Percentiles rank a stretch among this genome's conserved stretches.
These are phyloP conservation scores for Gallinago solitaria DNA, from an alignment of 2,797 vertebrate species.

Conservation along the genomic window DNA sequence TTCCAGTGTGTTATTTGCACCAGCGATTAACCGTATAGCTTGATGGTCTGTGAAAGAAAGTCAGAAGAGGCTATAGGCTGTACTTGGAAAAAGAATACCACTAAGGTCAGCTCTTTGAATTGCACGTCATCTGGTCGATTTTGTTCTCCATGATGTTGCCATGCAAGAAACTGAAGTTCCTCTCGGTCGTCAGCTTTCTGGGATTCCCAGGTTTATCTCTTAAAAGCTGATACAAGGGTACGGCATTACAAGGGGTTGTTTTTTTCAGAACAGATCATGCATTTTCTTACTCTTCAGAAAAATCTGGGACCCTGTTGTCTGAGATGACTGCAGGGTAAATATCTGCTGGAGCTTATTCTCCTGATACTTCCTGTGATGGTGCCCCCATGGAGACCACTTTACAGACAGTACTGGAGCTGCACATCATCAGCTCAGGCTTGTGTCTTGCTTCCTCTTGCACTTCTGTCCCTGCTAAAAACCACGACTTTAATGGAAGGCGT, in stretches of 20 bases:
- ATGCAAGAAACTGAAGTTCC: neutral
- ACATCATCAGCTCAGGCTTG: neutral
- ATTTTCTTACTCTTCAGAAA: neutral
- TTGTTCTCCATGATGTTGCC: neutral
- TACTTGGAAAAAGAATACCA: neutral
- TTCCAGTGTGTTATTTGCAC: constrained; percentile 9
- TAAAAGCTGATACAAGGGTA: neutral
- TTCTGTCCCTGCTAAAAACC: neutral
- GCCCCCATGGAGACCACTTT: neutral
- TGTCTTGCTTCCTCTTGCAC: neutral
- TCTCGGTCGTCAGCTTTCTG: neutral
- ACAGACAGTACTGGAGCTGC: neutral
- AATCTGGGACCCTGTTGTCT: neutral
- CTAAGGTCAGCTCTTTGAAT: neutral
- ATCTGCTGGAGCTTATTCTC: neutral
- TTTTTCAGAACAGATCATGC: fast-evolving
- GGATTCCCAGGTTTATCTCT: neutral
- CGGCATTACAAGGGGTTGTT: neutral
- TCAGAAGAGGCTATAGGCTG: neutral
- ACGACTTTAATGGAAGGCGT: neutral
- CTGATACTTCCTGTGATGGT: neutral
- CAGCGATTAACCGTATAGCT: neutral
- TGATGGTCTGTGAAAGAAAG: neutral
- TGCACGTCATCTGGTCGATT: neutral
- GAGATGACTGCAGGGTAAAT: neutral